phyloP scores from a whole-genome alignment of 2,113 vertebrate genomes.

The Nycticryphes semicollaris region DNA sequence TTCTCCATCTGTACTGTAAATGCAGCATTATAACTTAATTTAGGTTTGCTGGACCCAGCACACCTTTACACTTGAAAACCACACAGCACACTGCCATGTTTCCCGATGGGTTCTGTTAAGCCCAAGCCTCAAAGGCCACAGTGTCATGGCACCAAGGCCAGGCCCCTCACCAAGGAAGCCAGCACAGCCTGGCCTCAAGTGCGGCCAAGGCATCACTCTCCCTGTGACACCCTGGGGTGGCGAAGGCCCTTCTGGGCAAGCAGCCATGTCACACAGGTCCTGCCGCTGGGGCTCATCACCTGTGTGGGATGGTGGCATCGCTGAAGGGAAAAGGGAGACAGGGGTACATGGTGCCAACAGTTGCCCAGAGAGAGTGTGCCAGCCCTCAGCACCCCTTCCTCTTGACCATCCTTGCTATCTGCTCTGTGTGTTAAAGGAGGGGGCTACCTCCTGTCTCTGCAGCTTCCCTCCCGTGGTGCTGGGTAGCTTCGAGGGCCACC shows the following conservation, averaged over 20 bases:
- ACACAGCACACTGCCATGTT: not conserved
- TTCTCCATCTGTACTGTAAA: not conserved
- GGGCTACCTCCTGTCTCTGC: not conserved
- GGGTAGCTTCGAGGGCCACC: not conserved
- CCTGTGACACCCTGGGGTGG: not conserved
- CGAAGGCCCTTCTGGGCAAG: no score
- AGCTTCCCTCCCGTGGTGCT: accelerated
- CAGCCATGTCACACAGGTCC: not conserved
- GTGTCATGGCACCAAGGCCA: accelerated
- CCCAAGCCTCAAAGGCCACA: not conserved
- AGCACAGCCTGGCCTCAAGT: accelerated
- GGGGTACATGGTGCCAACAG: no score
- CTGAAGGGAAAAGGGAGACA: not conserved
- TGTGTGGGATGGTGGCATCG: no score
- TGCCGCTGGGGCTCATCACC: no score
- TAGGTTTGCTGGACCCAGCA: not conserved
- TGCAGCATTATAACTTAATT: not conserved
- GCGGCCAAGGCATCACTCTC: not conserved
- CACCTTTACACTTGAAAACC: not conserved
- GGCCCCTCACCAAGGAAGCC: no score
- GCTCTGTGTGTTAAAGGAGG: accelerated
- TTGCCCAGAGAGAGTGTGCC: no score
- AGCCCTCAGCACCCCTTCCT: not conserved
- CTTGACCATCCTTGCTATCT: no score
- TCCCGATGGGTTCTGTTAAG: accelerated